Evolutionary conservation across 2,888 invertebrate species (phyloP), one percentile per base, ranked within the genome.

Genomic region (Thecophora atra): DNA sequence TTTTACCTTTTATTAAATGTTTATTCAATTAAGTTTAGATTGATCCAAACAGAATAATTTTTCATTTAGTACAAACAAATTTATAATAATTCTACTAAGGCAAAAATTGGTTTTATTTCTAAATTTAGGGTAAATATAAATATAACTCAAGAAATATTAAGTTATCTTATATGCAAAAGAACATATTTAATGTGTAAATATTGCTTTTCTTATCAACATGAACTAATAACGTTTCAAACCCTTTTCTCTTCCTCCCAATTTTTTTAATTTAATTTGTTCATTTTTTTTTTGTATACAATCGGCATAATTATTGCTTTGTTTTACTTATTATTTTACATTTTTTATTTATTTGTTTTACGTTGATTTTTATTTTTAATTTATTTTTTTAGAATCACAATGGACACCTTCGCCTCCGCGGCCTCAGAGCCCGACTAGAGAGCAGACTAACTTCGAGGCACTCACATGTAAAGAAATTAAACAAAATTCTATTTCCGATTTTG

Each of bases 401-500:
- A 87, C 87, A 79, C 82, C 87, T 83, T 87, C 87, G 83, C 87
- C 87, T 78, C 86, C 87, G 81, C 82, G 87, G 86, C 87, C 87
- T 81, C 87, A 86, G 84, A 87, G 87, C 84, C 87, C 87, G 76
- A 82, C 87, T 82, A 87, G 87, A 84, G 84, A 86, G 85, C 87
- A 88, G 87, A 87, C 87, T 85, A 87, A 86, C 87, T 87, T 87
- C 87, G 87, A 87, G 81, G 85, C 87, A 83, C 86, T 86, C 81
- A 87, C 87, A 87, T 87, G 87, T 87, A 87, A 87, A 86, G 83
- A 85, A 80, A 62, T 72, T 66, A 62, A 28, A 68, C 11, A 67
- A 65, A 76, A 74, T 72, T 52, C 60, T 11, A 68, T 62, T 75
- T 26, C 30, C 58, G 63, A 15, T 73, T 58, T 44, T 60, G 26